These are phyloP conservation scores for Lepidocyrtinus sp. DNA, from an alignment of 2,888 invertebrate genomes.

Conservation along the genomic window DNA sequence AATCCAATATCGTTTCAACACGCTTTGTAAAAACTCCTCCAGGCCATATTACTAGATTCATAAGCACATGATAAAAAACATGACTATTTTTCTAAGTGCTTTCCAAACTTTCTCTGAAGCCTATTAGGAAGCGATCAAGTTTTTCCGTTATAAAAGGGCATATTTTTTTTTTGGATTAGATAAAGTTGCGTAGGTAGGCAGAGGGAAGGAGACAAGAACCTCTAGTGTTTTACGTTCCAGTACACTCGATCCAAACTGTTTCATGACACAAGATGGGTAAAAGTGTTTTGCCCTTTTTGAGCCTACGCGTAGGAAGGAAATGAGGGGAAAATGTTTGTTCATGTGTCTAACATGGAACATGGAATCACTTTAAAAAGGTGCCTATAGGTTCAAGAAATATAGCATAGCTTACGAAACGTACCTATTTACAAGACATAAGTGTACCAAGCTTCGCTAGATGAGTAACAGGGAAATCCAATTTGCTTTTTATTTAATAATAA, in stretches of 20 bases:
- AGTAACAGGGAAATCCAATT: constrained; percentile 64
- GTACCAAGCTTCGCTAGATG: constrained; percentile 37
- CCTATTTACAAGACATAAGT: no score
- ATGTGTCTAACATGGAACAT: not conserved
- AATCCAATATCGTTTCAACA: not conserved
- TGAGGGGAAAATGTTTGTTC: not conserved
- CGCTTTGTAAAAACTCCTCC: not conserved
- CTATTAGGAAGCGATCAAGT: not conserved
- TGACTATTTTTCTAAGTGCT: not conserved
- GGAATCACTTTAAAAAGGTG: constrained; percentile 15
- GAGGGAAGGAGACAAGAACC: not conserved
- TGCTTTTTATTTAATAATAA: constrained; percentile 60
- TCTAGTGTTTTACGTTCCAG: not conserved
- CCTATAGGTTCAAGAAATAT: no score
- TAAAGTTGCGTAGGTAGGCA: not conserved
- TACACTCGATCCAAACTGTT: not conserved
- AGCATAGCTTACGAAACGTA: no score
- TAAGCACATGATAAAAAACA: not conserved
- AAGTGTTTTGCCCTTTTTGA: no score
- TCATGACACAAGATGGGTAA: no score
- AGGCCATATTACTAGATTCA: not conserved
- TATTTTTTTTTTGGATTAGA: not conserved
- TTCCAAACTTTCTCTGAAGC: not conserved
- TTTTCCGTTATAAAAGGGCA: no score
- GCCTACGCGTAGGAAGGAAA: constrained; percentile 8